Conservation (phyloP, 1,140 invertebrate species). For the Oreohelix idahoensis region DNA sequence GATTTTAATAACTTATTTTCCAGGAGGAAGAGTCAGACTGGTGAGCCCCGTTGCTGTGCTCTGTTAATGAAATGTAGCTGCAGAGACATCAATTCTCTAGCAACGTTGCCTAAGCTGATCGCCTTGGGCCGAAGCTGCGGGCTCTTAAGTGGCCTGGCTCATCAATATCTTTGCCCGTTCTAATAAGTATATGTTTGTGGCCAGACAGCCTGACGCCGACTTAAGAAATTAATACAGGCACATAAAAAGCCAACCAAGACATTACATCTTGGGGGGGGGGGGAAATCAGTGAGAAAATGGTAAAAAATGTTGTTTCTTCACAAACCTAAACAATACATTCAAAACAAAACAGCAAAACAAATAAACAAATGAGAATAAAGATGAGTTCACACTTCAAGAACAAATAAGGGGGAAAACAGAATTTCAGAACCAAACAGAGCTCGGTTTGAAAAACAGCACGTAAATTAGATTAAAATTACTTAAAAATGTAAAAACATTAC, state of each 20-base stretch:
- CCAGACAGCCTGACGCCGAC: neutral
- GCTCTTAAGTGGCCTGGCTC: neutral
- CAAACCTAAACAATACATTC: too few species aligned
- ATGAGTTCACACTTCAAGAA: too few species aligned
- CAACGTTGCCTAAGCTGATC: neutral
- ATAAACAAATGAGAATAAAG: too few species aligned
- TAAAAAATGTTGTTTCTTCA: neutral
- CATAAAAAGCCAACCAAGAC: neutral
- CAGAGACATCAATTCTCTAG: neutral
- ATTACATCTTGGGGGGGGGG: neutral
- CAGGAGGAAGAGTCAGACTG: neutral
- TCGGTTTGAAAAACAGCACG: too few species aligned
- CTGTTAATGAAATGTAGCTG: neutral
- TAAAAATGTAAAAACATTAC: too few species aligned
- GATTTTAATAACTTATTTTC: slow-evolving; percentile 7
- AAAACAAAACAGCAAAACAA: too few species aligned
- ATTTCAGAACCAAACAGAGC: too few species aligned
- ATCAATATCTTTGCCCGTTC: neutral
- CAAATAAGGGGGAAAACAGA: too few species aligned
- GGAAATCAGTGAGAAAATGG: neutral
- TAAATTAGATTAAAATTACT: too few species aligned
- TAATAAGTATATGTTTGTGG: neutral
- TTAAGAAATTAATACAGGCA: slow-evolving; percentile 3
- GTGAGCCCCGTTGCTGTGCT: neutral
- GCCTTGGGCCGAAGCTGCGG: neutral